phyloP scores from a whole-genome alignment of 1,140 invertebrate species.

The Manduca sexta region DNA sequence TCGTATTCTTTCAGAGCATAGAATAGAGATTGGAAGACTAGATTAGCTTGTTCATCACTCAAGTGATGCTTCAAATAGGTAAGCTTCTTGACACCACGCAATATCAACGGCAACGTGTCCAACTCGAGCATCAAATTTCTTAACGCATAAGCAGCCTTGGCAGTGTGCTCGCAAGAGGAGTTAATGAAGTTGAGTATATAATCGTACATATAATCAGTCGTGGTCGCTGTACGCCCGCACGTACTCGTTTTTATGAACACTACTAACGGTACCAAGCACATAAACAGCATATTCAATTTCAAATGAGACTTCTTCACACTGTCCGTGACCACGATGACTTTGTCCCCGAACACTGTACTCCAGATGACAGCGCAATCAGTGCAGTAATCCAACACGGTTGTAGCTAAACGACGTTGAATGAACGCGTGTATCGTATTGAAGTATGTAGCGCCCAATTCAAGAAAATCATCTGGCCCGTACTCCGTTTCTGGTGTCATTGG shows the following conservation, averaged over 20 bases:
- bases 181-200: slow-evolving; percentile 78
- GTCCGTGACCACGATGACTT: slow-evolving; percentile 15
- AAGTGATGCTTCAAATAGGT: slow-evolving; percentile 72
- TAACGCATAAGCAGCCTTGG: slow-evolving; percentile 76
- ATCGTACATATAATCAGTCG: slow-evolving; percentile 75
- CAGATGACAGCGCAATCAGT: slow-evolving; percentile 45
- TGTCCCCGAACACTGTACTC: slow-evolving; percentile 31
- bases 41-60: slow-evolving; percentile 77
- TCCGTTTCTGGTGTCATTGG: slow-evolving; percentile 24
- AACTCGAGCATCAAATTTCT: slow-evolving; percentile 70
- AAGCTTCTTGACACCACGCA: slow-evolving; percentile 77
- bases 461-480: slow-evolving; percentile 40
- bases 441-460: slow-evolving; percentile 38
- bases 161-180: slow-evolving; percentile 76
- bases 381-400: slow-evolving; percentile 41
- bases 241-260: slow-evolving; percentile 63
- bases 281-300: slow-evolving; percentile 73
- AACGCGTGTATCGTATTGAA: slow-evolving; percentile 48
- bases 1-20: slow-evolving; percentile 78
- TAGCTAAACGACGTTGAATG: slow-evolving; percentile 31
- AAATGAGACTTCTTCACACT: slow-evolving; percentile 25
- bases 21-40: slow-evolving; percentile 81
- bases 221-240: slow-evolving; percentile 12
- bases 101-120: slow-evolving; percentile 73
- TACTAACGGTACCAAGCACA: slow-evolving; percentile 76